Evolutionary conservation across 2,113 vertebrate species (phyloP).

Genomic region (Cyanoderma ruficeps): DNA sequence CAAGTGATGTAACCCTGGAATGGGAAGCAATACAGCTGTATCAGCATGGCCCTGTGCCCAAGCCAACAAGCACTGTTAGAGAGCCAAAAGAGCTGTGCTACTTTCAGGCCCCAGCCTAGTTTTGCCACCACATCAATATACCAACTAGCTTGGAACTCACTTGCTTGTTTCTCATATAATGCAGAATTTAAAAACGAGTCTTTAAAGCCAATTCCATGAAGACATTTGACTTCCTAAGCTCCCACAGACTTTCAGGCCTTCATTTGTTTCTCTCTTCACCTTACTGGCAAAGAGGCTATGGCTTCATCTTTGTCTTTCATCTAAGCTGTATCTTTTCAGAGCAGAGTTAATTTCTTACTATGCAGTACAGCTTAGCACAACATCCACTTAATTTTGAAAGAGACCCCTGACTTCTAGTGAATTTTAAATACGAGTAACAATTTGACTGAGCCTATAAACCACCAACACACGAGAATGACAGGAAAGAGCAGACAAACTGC

Average conservation of each 20-base stretch:
- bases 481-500: background rate
- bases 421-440: background rate
- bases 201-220: background rate
- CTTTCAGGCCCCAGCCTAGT: background rate
- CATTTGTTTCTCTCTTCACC: background rate
- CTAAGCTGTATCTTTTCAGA: background rate
- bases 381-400: background rate
- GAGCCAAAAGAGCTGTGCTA: background rate
- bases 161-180: background rate
- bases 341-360: background rate
- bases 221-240: background rate
- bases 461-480: background rate
- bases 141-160: background rate
- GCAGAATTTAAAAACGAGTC: background rate
- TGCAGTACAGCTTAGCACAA: background rate
- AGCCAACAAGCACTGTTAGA: background rate
- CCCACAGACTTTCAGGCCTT: background rate
- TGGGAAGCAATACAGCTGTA: background rate
- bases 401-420: background rate
- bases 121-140: background rate
- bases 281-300: fast-evolving
- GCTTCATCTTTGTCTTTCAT: background rate
- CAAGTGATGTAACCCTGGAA: background rate
- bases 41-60: background rate
- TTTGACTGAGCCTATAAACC: background rate